These are phyloP conservation scores for Corvus hawaiiensis DNA, from an alignment of 2,113 vertebrate genomes.

Conservation along the genomic window DNA sequence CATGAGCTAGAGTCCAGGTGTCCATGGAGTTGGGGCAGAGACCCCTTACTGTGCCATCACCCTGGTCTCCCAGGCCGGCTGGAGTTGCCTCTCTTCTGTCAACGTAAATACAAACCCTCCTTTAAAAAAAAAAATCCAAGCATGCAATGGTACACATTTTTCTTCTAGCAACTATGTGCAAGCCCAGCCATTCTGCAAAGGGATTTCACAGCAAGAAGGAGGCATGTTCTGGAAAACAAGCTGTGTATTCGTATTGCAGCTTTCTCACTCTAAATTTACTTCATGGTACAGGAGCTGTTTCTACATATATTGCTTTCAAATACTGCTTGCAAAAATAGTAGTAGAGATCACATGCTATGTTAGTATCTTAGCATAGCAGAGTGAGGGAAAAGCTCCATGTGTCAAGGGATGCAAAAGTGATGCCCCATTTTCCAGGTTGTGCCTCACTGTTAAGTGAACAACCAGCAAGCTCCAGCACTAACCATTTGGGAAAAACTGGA, in stretches of 20 bases:
- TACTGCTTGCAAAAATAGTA: background rate
- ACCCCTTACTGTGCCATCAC: background rate
- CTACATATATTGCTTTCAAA: background rate
- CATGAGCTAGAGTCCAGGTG: background rate
- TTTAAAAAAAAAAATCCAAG: background rate
- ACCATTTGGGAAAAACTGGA: background rate
- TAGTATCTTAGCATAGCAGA: background rate
- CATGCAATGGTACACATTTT: background rate
- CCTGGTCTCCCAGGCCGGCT: background rate
- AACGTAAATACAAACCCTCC: fast-evolving
- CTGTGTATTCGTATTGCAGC: background rate
- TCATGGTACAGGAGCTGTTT: background rate
- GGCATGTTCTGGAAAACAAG: background rate
- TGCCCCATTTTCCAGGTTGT: background rate
- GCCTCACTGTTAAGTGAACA: background rate
- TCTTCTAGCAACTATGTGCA: background rate
- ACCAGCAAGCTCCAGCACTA: background rate
- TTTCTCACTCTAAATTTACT: background rate
- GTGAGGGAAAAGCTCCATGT: background rate
- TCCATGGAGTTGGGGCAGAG: background rate
- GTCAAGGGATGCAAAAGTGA: background rate
- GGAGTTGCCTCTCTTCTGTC: background rate
- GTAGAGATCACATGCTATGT: background rate
- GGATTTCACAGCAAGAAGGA: background rate
- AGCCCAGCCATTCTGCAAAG: background rate